Conservation (phyloP, 1,140 invertebrate genomes). For the Bombus pyrosoma region DNA sequence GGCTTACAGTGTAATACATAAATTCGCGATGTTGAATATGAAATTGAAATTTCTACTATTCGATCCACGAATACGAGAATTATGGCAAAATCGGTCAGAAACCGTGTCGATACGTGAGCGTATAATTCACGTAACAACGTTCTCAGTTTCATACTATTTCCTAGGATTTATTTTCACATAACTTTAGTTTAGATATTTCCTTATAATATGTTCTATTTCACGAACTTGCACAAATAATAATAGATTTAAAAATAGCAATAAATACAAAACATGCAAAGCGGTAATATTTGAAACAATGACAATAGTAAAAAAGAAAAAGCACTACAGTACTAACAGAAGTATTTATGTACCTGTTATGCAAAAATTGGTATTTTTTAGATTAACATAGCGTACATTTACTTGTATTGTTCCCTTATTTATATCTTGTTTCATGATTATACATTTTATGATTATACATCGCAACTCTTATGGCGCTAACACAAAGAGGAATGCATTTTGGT, state of each 20-base stretch:
- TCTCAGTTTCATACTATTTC: not conserved
- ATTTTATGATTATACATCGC: not conserved
- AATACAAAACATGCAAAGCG: not conserved
- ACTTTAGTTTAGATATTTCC: not conserved
- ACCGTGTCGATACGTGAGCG: not conserved
- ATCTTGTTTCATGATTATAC: not conserved
- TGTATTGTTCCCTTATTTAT: not conserved
- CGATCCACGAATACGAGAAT: not conserved
- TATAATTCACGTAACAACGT: not conserved
- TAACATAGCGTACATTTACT: not conserved
- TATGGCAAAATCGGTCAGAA: too few species aligned
- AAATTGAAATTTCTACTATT: not conserved
- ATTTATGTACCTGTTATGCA: not conserved
- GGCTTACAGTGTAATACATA: not conserved
- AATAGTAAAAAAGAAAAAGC: too few species aligned
- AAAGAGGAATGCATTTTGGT: not conserved
- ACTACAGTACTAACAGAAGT: too few species aligned
- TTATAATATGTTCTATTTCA: too few species aligned
- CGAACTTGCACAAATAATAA: not conserved
- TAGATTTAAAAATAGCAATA: not conserved
- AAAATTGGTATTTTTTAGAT: not conserved
- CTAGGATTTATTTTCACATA: not conserved
- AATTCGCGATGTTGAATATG: not conserved
- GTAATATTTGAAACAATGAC: too few species aligned
- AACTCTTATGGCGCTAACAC: fast-evolving